These are phyloP conservation scores for Stomatorhinus ivindoensis DNA, from an alignment of 2,113 vertebrate species.

Conservation along the genomic window DNA sequence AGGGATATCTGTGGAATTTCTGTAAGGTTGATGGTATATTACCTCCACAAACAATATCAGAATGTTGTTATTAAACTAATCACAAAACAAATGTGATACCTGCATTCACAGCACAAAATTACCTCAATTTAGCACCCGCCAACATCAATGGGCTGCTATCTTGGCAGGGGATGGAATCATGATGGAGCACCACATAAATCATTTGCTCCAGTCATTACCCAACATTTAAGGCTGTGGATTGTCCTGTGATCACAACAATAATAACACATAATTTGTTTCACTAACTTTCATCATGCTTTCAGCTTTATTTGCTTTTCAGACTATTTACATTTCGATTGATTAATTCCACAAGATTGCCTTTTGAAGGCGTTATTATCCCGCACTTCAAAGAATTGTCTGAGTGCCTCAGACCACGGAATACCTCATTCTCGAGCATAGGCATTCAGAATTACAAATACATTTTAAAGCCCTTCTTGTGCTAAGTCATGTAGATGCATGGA, in stretches of 20 bases:
- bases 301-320: not conserved
- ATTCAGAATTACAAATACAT: not conserved
- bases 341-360: not conserved
- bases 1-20: not conserved
- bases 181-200: not conserved
- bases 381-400: constrained; percentile 4
- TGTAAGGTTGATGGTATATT: not conserved
- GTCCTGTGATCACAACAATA: not conserved
- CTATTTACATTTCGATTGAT: constrained; percentile 7
- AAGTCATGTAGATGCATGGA: not conserved
- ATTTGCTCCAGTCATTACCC: not conserved
- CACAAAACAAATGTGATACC: not conserved
- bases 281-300: constrained; percentile 4
- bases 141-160: not conserved
- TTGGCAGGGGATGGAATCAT: not conserved
- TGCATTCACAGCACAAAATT: not conserved
- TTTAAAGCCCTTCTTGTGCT: not conserved
- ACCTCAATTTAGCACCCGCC: not conserved
- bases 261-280: not conserved
- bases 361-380: constrained; percentile 3
- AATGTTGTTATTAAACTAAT: not conserved
- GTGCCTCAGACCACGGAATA: not conserved
- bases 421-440: not conserved
- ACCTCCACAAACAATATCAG: not conserved
- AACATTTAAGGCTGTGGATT: not conserved